Evolutionary conservation across 2,888 invertebrate species (phyloP), one percentile per base, ranked within the genome.

Genomic region (Scaptomyza tumidula): DNA sequence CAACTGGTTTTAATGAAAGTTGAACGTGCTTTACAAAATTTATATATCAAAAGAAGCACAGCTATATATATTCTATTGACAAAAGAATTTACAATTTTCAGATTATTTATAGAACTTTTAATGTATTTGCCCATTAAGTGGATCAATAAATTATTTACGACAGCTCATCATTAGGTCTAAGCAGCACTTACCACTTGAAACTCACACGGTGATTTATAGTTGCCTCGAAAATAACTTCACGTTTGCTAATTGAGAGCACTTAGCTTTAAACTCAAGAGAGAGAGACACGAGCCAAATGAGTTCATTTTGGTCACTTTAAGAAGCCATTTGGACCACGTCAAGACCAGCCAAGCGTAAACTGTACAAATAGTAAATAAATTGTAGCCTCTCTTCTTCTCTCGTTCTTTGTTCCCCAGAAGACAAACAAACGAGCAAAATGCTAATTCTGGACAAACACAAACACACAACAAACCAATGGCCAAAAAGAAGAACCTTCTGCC

Each of bases 271-370:
- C 33, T 14, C 19, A 31, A 14, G 29, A 11, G 10, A 14, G 14
- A 29, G 33, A 33, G 33, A 33, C 86, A 88, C 74, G 63, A 63
- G 86, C 80, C 86, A 83, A 71, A 75, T 48, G 43, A 48, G 46
- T 57, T 75, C 62, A 71, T 88, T 88, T 88, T 79, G 86, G 83
- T 74, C 86, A 86, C 83, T 88, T 83, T 86, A 72, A 71, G 83
- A 63, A 61, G 48, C 69, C 68, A 83, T 69, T 78, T 39, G 53
- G 53, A 45, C 39, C 16, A 57, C 35, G 43, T 16, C 5, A 41
- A 44, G 45, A 60, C 77, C 80, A 82, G 72, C 88, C 69, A 68
- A 72, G 80, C 88, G 72, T 74, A 67, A 86, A 79, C 67, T 68
- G 55, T 63, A 78, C 80, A 80, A 68, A 65, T 63, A 73, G 55